Conservation (phyloP, 2,888 invertebrate genomes). For the Phalera bucephala region DNA sequence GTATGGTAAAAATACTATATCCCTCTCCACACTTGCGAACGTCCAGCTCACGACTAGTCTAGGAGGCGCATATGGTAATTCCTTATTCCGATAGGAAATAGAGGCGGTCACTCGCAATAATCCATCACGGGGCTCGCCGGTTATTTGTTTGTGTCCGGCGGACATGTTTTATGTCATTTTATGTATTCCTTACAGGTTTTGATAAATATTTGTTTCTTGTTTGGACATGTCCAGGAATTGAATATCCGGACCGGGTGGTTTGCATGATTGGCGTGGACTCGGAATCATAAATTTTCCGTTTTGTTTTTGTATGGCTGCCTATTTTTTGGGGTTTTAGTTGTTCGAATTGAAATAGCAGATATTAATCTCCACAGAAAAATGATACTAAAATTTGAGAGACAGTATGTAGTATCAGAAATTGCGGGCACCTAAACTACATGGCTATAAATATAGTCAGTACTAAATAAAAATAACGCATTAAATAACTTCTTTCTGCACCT, state of each 20-base stretch:
- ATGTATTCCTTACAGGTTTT: slow-evolving; percentile 81
- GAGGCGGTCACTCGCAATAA: slow-evolving; percentile 82
- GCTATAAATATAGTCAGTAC: no score
- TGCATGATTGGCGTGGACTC: slow-evolving; percentile 67
- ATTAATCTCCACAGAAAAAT: no score
- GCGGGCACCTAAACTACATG: no score
- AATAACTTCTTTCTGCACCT: no score
- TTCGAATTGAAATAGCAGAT: no score
- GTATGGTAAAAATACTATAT: no score
- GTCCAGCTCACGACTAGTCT: slow-evolving; percentile 44
- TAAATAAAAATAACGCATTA: no score
- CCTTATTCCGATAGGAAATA: slow-evolving; percentile 82
- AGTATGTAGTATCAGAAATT: no score
- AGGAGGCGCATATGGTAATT: slow-evolving; percentile 81
- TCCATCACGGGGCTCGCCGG: slow-evolving; percentile 68
- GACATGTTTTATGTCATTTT: slow-evolving; percentile 78
- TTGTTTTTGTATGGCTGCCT: slow-evolving; percentile 22
- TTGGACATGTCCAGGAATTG: slow-evolving; percentile 78
- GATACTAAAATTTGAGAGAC: no score
- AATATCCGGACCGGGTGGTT: slow-evolving; percentile 70
- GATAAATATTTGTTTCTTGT: slow-evolving; percentile 81
- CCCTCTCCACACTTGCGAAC: no score
- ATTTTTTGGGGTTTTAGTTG: neutral
- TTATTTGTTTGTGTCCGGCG: slow-evolving; percentile 67
- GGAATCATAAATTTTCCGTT: slow-evolving; percentile 38